Evolutionary conservation across 2,797 vertebrate genomes (phyloP), one percentile per base, ranked within the genome.

Genomic region (Catostomus latipinnis): DNA sequence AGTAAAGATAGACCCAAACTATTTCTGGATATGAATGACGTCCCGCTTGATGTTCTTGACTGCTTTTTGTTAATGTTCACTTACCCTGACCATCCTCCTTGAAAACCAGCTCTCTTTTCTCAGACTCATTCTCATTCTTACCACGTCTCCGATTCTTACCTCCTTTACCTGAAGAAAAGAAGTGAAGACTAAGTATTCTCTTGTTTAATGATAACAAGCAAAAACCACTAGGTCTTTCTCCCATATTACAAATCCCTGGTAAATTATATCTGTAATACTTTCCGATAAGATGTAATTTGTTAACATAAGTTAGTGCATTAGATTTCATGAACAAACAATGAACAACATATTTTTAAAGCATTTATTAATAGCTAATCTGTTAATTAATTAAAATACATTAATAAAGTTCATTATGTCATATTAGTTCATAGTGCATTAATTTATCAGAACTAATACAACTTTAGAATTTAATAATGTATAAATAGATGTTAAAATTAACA

Each of bases 41-140:
- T 66, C 3, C 14, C 16, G 18, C 10, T 53, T 34, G 34, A 34
- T 34, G 34, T 34, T 34, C 34, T 34, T 34, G 34, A 34, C 34
- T 34, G 34, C 34, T 34, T n/a, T 8, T 18, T 71, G 50, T 13
- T n/a, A 12, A 22, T 62, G 5, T 49, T 61, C 61, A 1, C 86
- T 95, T 94, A 98, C 97, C 97, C 92, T 99, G 97, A 18, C 97
- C 97, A 8, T 99, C 97, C 87, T 99, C 97, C 88, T 99, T 99
- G 90, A 99, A 99, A 63, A 99, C 97, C 88, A 99, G 86, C 87
- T 99, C 97, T 91, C 97, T 95, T 91, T 99, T 99, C 91, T 98
- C 97, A 0, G 97, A 98, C 87, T 99, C 97, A 80, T 99, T 99
- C 86, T 99, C 97, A 80, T 98, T 98, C 95, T 99, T 99, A 92